Evolutionary conservation across 2,113 vertebrate genomes (phyloP).

Genomic region (Trinectes maculatus): DNA sequence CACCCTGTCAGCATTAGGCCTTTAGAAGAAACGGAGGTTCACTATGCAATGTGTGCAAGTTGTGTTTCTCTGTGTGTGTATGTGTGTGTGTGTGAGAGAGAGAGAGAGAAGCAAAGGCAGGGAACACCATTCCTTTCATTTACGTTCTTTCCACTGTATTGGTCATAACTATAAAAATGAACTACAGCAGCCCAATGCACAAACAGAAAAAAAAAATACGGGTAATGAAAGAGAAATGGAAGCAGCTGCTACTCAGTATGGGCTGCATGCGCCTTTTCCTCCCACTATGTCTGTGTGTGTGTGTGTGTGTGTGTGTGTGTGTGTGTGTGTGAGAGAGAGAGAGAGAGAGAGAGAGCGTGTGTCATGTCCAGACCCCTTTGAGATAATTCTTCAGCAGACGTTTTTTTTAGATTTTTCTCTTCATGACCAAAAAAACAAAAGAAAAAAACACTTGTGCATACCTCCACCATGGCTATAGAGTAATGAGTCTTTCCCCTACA

Average conservation of each 20-base stretch:
- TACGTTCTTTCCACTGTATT: slow-evolving; percentile 39
- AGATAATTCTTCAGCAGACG: slow-evolving; percentile 40
- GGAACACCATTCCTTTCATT: slow-evolving; percentile 33
- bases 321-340: neutral
- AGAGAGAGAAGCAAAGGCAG: neutral
- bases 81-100: neutral
- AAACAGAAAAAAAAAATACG: neutral
- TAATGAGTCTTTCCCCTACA: slow-evolving; percentile 57
- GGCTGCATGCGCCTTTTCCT: slow-evolving; percentile 1
- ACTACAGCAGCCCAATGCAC: slow-evolving; percentile 5
- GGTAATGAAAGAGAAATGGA: slow-evolving; percentile 4
- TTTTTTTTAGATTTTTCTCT: slow-evolving; percentile 30
- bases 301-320: neutral
- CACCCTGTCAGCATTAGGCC: slow-evolving; percentile 24
- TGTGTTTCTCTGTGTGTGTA: neutral
- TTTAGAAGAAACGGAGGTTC: neutral
- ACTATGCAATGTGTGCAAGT: neutral
- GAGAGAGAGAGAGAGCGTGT: too few species aligned
- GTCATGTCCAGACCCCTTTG: slow-evolving; percentile 28
- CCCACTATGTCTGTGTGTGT: neutral
- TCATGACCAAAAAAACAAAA: slow-evolving; percentile 39
- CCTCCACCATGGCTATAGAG: slow-evolving; percentile 12
- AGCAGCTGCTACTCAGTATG: neutral
- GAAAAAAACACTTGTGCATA: slow-evolving; percentile 44
- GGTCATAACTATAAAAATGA: slow-evolving; percentile 30